Evolutionary conservation across 2,113 vertebrate species (phyloP), one percentile per base, ranked within the genome.

Genomic region (Misgurnus mizolepis): DNA sequence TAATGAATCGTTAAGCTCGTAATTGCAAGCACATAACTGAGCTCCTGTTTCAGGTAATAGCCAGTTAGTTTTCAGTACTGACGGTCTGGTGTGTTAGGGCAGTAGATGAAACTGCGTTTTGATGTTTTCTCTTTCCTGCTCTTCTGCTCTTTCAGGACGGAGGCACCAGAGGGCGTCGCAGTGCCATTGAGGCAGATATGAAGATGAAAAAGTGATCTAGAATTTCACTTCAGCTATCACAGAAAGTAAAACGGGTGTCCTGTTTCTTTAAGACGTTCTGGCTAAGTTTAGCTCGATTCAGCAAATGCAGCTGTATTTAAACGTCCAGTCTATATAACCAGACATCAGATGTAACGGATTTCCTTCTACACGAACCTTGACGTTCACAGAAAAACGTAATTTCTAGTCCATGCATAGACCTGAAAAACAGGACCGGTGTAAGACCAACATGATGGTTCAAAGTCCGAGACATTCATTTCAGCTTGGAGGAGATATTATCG

Each of bases 151-250:
- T 83, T 27, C 67, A 94, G 93, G 98, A 99, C 8, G 98, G 97
- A 64, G 97, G 98, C 89, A 99, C 98, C 86, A 95, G 97, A 86
- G 98, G 98, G 80, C 96, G 98, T 72, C 97, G 98, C 79, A 98
- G 97, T 81, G 98, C 98, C 88, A 99, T 99, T 85, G 98, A 99
- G 91, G 98, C 98, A 0, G 98, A 99, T 89, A 95, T 99, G 92
- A 99, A 99, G 90, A 99, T 99, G 98, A 99, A 99, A 93, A 99
- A 99, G 87, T 99, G 91, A 95, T 12, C 18, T 49, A 56, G 73
- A 5, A 40, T 67, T 41, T 11, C 11, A 71, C 11, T 39, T 7
- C 58, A 58, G 43, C 72, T 39, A 18, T 76, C 43, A 45, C 4
- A 6, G 15, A 43, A 73, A 7, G 15, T 76, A 43, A 50, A 18